Evolutionary conservation across 2,888 invertebrate species (phyloP).

Genomic region (Drosophila hawaiiensis): DNA sequence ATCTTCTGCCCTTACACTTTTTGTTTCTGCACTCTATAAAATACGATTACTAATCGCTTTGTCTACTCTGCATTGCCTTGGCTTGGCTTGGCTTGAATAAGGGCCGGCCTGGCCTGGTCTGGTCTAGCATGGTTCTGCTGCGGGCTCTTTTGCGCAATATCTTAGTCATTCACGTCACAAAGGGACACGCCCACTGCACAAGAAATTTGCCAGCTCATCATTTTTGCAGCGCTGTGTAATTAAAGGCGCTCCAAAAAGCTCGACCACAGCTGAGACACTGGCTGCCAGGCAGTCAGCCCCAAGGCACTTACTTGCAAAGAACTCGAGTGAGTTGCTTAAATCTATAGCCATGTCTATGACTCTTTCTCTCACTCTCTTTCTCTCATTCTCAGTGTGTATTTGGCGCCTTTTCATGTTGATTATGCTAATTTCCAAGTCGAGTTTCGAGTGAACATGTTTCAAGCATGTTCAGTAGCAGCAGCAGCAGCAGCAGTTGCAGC

Average conservation of each 20-base stretch:
- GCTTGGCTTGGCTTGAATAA: constrained; percentile 6
- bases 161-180: constrained; percentile 64
- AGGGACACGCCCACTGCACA: constrained; percentile 55
- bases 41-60: constrained; percentile 76
- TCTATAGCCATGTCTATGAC: constrained; percentile 19
- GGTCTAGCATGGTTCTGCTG: constrained; percentile 42
- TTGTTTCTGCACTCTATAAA: constrained; percentile 50
- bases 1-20: constrained; percentile 3
- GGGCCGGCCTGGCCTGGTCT: constrained; percentile 7
- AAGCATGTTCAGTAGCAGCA: constrained; percentile 35
- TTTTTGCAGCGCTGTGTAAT: constrained; percentile 75
- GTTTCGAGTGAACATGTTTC: constrained; percentile 69
- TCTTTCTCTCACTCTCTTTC: background rate
- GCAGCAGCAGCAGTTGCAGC: constrained; percentile 12
- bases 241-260: constrained; percentile 70
- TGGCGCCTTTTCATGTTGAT: constrained; percentile 77
- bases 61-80: constrained; percentile 43
- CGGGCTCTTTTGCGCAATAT: constrained; percentile 72
- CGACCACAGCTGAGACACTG: constrained; percentile 61
- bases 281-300: constrained; percentile 7
- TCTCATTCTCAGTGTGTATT: constrained; percentile 11
- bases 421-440: constrained; percentile 74
- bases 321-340: constrained; percentile 61
- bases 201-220: constrained; percentile 76
- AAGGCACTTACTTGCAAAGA: constrained; percentile 42